Percentiles rank a stretch among this genome's conserved stretches.
phyloP scores from a whole-genome alignment of 2,797 vertebrate genomes.

The Zalophus californianus region DNA sequence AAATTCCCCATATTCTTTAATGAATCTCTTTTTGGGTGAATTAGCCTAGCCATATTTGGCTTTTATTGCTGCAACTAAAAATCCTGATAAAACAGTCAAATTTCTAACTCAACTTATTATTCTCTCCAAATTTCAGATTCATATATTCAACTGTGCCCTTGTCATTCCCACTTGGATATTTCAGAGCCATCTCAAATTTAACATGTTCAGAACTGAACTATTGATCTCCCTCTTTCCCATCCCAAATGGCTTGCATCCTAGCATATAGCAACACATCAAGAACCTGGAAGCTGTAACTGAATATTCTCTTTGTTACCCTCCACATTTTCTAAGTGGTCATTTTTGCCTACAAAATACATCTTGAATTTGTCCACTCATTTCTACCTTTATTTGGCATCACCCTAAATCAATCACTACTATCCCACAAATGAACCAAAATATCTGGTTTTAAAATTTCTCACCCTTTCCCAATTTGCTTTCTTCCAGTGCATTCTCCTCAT shows the following conservation, averaged over 20 bases:
- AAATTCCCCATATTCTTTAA: not conserved
- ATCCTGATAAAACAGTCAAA: not conserved
- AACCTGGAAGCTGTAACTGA: not conserved
- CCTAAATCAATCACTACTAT: conserved; percentile 3
- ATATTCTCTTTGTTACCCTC: not conserved
- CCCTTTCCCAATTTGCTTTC: not conserved
- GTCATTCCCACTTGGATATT: not conserved
- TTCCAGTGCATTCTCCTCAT: not conserved
- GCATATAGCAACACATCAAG: not conserved
- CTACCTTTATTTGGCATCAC: not conserved
- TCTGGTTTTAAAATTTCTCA: not conserved
- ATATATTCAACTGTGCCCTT: not conserved
- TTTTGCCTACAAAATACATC: not conserved
- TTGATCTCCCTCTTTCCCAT: not conserved
- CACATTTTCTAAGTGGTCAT: not conserved
- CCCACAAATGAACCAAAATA: conserved; percentile 27
- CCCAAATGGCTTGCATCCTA: not conserved
- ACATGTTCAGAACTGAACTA: not conserved
- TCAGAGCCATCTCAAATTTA: conserved; percentile 3
- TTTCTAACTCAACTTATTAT: not conserved
- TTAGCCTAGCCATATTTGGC: not conserved
- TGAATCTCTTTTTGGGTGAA: not conserved
- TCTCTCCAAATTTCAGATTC: conserved; percentile 46
- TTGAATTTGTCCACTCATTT: not conserved
- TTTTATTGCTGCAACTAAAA: conserved; percentile 36